A percentile compares a stretch with the other conserved stretches of the same genome.
phyloP scores from a whole-genome alignment of 1,140 invertebrate genomes.

The Neodiprion virginianus region DNA sequence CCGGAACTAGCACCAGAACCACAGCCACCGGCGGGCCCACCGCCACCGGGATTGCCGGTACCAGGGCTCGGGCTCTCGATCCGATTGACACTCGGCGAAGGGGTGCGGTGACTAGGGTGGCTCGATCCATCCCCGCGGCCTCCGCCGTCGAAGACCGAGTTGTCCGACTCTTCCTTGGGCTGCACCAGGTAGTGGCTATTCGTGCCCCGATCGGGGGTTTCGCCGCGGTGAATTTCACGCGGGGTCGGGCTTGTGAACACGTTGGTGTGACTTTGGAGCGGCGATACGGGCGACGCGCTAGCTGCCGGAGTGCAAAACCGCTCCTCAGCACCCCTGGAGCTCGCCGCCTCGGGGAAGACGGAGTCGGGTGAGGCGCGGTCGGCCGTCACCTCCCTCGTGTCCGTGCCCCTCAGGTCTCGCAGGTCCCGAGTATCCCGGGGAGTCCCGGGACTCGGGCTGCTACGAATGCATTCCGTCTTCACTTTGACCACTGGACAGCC shows the following conservation, averaged over 20 bases:
- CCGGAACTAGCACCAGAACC: background rate
- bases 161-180: constrained; percentile 61
- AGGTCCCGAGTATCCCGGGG: constrained; percentile 44
- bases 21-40: background rate
- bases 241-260: constrained; percentile 53
- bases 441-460: constrained; percentile 55
- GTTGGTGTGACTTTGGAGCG: constrained; percentile 39
- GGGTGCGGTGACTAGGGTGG: constrained; percentile 53
- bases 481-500: constrained; percentile 61
- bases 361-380: constrained; percentile 60
- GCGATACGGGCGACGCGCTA: constrained; percentile 56
- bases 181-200: constrained; percentile 51
- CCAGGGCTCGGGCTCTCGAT: constrained; percentile 48
- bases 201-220: constrained; percentile 50
- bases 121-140: constrained; percentile 45
- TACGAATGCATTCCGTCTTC: constrained; percentile 58
- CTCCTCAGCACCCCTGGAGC: constrained; percentile 48
- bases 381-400: constrained; percentile 42
- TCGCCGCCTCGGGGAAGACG: constrained; percentile 51
- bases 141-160: constrained; percentile 64
- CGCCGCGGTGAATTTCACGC: constrained; percentile 53
- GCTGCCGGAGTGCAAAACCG: constrained; percentile 45
- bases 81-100: constrained; percentile 54
- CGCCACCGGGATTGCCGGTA: background rate
- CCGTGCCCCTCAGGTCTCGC: constrained; percentile 52